phyloP scores from a whole-genome alignment of 92 coral and sea anemone genomes.

The Muricea muricata region DNA sequence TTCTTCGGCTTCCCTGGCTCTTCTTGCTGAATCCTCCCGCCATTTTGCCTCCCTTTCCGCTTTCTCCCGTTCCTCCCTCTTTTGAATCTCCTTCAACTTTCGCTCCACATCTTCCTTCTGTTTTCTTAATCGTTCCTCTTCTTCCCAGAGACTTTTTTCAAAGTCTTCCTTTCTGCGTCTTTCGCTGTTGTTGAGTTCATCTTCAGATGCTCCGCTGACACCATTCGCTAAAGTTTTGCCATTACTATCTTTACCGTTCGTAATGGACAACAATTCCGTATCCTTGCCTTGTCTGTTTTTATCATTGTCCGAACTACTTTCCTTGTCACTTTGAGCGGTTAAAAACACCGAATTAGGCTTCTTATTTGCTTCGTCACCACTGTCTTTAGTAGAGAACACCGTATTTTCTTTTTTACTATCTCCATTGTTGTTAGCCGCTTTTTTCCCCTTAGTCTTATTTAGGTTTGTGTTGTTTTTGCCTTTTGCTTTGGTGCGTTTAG shows the following conservation, averaged over 20 bases:
- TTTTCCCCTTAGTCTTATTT: slow-evolving; percentile 56
- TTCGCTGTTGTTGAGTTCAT: slow-evolving; percentile 69
- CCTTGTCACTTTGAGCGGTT: slow-evolving; percentile 39
- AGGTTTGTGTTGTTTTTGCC: slow-evolving; percentile 10
- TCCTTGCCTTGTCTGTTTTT: slow-evolving; percentile 12
- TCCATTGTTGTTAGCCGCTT: slow-evolving; percentile 11
- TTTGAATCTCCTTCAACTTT: slow-evolving; percentile 61
- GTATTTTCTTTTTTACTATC: slow-evolving; percentile 1
- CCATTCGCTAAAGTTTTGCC: not conserved
- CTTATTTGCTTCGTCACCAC: slow-evolving; percentile 2
- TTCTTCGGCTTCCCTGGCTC: slow-evolving; percentile 66
- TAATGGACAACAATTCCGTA: slow-evolving; percentile 14
- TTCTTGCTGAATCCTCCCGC: slow-evolving; percentile 58
- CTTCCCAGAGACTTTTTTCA: slow-evolving; percentile 57
- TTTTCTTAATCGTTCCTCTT: slow-evolving; percentile 57
- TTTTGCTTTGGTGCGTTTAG: slow-evolving; percentile 36
- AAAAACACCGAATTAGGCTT: slow-evolving; percentile 23
- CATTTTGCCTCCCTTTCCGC: slow-evolving; percentile 69
- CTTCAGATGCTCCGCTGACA: slow-evolving; percentile 52
- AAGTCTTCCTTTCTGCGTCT: slow-evolving; percentile 54
- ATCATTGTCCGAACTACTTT: slow-evolving; percentile 20
- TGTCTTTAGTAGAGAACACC: not conserved
- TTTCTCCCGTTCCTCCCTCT: slow-evolving; percentile 63
- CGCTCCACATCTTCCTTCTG: slow-evolving; percentile 59
- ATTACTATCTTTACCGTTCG: slow-evolving; percentile 24